Conservation (phyloP, 2,797 vertebrate genomes). For the Pitangus sulphuratus region DNA sequence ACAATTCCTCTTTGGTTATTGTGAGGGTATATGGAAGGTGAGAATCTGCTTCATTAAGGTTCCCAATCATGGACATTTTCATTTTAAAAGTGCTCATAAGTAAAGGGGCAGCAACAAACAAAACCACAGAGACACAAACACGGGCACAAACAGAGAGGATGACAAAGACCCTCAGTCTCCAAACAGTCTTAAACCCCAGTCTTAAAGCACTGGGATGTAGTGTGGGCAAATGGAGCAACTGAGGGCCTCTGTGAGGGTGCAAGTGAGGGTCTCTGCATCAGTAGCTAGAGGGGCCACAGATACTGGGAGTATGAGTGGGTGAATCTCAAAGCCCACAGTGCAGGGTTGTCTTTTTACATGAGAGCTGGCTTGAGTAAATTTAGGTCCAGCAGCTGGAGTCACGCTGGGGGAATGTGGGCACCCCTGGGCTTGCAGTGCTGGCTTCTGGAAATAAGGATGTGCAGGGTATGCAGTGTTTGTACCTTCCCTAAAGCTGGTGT, state of each 20-base stretch:
- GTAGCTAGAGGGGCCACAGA: neutral
- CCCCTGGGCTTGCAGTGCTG: neutral
- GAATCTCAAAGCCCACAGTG: neutral
- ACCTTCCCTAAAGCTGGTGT: neutral
- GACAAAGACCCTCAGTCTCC: neutral
- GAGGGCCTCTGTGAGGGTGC: too few relatives aligned
- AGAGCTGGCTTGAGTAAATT: neutral
- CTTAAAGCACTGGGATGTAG: neutral
- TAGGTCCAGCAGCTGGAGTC: neutral
- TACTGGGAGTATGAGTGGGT: neutral
- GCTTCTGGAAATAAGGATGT: neutral
- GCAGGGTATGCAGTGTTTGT: neutral
- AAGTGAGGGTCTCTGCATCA: neutral
- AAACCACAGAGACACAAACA: neutral
- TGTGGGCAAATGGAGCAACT: neutral
- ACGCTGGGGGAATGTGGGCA: too few relatives aligned
- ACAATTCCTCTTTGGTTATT: neutral
- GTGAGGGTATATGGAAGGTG: neutral
- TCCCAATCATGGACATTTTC: neutral
- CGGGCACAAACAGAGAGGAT: neutral
- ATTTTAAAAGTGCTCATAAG: neutral
- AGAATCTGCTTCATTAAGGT: neutral
- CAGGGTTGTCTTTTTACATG: neutral
- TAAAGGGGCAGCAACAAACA: neutral
- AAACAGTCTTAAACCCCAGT: neutral